Base-by-base conservation (phyloP, 2,888 invertebrate species). In the Pseudoips prasinana region DNA sequence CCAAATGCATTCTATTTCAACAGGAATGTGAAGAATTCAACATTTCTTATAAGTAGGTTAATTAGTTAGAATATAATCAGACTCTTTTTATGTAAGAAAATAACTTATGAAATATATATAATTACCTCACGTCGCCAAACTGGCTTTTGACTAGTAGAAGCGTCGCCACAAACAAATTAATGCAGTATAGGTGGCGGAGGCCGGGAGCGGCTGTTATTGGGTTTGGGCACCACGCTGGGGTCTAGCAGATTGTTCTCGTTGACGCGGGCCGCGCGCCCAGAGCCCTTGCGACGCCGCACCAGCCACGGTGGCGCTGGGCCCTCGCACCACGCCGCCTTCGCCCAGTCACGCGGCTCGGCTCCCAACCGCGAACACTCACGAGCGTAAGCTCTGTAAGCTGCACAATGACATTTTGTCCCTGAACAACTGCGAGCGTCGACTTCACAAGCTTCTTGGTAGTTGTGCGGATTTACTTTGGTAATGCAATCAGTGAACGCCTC, bases 381-480 rank as follows among this genome's bases (percentile, higher is more conserved):
- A 0, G 95, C 95, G 69, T 97, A 98, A 1, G 97, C 97, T 33
- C 94, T 92, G 63, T 97, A 93, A 42, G 96, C 94, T 54, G 97
- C 96, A 76, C 98, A 98, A 72, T 96, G 95, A 62, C 98, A 98
- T 61, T 91, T 90, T 37, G 91, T 91, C 7, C 91, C 91, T 1
- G 94, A 92, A 74, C 97, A 98, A 64, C 96, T 95, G 69, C 97
- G 96, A 84, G 96, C 94, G 70, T 97, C 97, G 73, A 94, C 89
- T 57, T 94, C 91, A 73, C 98, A 98, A 6, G 97, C 94, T 69
- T 94, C 94, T 70, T 94, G 94, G 73, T 96, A 98, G 66, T 95
- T 94, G 45, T 91, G 90, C 14, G 94, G 94, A 70, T 95, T 95
- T 40, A 97, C 91, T 63, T 93, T 92, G 51, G 91, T 92, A 55